A percentile compares a stretch with the other conserved stretches of the same genome.
Evolutionary conservation across 2,888 invertebrate species (phyloP).

Genomic region (Mesorhabditis belari): DNA sequence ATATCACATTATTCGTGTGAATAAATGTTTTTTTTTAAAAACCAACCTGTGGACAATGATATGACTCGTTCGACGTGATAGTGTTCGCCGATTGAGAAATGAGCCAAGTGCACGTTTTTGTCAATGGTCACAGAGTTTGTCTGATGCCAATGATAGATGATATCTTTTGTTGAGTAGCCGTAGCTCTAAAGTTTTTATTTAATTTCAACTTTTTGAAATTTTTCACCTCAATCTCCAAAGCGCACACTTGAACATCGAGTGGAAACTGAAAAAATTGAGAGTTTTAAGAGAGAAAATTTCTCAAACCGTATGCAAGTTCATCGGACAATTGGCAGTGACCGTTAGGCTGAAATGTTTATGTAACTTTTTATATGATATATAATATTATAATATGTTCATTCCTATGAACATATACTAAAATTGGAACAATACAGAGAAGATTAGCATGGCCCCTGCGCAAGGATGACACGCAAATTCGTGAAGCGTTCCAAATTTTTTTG

Average conservation of each 20-base stretch:
- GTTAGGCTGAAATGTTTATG: conserved; percentile 29
- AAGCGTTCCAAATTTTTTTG: conserved; percentile 70
- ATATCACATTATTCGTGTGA: no score
- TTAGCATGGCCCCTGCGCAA: conserved; percentile 85
- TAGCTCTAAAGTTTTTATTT: conserved; percentile 36
- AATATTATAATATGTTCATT: background rate
- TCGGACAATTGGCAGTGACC: conserved; percentile 52
- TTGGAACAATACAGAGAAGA: conserved; percentile 86
- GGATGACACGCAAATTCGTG: conserved; percentile 86
- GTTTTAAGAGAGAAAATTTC: background rate
- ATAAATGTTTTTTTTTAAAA: background rate
- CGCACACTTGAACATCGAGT: conserved; percentile 48
- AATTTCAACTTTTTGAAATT: background rate
- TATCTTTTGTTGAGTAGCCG: conserved; percentile 54
- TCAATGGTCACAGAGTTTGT: conserved; percentile 49
- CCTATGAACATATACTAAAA: conserved; percentile 62
- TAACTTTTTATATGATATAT: background rate
- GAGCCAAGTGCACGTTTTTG: conserved; percentile 53
- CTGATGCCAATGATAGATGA: conserved; percentile 53
- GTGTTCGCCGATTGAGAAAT: conserved; percentile 52
- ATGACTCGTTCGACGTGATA: conserved; percentile 49
- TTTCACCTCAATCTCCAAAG: conserved; percentile 48
- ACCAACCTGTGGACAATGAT: conserved; percentile 45
- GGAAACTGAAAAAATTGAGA: conserved; percentile 38
- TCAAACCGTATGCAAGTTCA: conserved; percentile 51